Percentiles rank a stretch among this genome's conserved stretches.
Evolutionary conservation across 2,888 invertebrate genomes (phyloP).

Genomic region (Therioaphis trifolii): DNA sequence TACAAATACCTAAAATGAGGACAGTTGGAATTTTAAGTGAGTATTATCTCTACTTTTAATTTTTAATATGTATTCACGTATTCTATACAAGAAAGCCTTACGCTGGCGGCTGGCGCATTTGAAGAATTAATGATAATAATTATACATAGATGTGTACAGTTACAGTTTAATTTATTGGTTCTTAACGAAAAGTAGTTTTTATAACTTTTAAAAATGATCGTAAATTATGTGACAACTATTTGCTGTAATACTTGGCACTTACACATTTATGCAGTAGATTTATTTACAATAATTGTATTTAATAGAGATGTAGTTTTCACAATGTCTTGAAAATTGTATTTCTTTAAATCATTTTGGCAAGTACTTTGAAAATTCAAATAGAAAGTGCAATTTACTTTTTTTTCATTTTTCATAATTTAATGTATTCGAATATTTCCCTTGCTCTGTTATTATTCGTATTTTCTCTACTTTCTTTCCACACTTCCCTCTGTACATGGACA

Average conservation of each 20-base stretch:
- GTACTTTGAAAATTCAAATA: constrained; percentile 37
- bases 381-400: constrained; percentile 53
- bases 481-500: constrained; percentile 35
- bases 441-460: constrained; percentile 16
- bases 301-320: not conserved
- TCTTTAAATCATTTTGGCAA: not conserved
- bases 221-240: too few relatives aligned
- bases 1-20: constrained; percentile 37
- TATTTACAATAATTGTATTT: constrained; percentile 1
- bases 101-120: constrained; percentile 25
- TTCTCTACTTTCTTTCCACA: constrained; percentile 53
- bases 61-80: not conserved
- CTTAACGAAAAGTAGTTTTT: too few relatives aligned
- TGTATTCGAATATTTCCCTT: constrained; percentile 24
- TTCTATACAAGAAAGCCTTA: constrained; percentile 7
- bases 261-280: not conserved
- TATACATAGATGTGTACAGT: not conserved
- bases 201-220: too few relatives aligned
- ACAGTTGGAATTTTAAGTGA: constrained; percentile 52
- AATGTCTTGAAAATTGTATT: not conserved
- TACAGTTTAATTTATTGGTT: too few relatives aligned
- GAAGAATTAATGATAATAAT: constrained; percentile 48
- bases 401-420: constrained; percentile 29
- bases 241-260: too few relatives aligned
- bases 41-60: constrained; percentile 17